These are phyloP conservation scores for Zaprionus lineosus DNA, from an alignment of 2,888 invertebrate genomes.

Conservation along the genomic window DNA sequence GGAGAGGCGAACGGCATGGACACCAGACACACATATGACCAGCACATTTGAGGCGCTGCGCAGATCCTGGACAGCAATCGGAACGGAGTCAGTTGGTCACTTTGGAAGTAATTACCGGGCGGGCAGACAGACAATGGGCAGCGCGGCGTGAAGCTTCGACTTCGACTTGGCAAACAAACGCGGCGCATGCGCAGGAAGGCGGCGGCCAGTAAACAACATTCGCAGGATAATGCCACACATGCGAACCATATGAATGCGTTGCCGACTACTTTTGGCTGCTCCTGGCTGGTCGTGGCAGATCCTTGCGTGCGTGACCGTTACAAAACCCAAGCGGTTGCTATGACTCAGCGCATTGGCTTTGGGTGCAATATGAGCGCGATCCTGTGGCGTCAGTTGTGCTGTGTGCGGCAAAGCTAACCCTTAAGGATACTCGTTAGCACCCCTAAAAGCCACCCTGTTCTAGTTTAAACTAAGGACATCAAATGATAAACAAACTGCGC, in stretches of 20 bases:
- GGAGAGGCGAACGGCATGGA: no score
- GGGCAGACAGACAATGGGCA: constrained; percentile 45
- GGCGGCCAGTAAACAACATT: constrained; percentile 40
- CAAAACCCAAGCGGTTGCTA: constrained; percentile 33
- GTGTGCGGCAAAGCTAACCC: constrained; percentile 65
- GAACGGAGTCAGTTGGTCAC: constrained; percentile 60
- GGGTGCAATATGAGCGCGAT: constrained; percentile 57
- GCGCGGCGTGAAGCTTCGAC: constrained; percentile 61
- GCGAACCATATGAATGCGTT: constrained; percentile 56
- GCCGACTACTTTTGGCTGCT: no score
- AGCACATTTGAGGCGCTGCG: constrained; percentile 53
- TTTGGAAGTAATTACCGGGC: constrained; percentile 43
- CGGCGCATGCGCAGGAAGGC: constrained; percentile 1
- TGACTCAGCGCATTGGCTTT: constrained; percentile 45
- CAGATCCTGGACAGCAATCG: constrained; percentile 14
- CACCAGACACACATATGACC: constrained; percentile 49
- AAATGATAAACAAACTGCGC: constrained; percentile 44
- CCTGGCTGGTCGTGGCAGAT: constrained; percentile 21
- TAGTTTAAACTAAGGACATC: constrained; percentile 52
- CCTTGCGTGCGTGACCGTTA: constrained; percentile 73
- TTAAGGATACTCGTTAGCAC: constrained; percentile 27
- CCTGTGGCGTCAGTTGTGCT: constrained; percentile 63
- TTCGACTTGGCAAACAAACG: constrained; percentile 13
- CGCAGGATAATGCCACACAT: constrained; percentile 49
- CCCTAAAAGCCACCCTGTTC: constrained; percentile 57